A percentile compares a stretch with the other conserved stretches of the same genome.
phyloP scores from a whole-genome alignment of 2,888 invertebrate species.

The Smittia sp. region DNA sequence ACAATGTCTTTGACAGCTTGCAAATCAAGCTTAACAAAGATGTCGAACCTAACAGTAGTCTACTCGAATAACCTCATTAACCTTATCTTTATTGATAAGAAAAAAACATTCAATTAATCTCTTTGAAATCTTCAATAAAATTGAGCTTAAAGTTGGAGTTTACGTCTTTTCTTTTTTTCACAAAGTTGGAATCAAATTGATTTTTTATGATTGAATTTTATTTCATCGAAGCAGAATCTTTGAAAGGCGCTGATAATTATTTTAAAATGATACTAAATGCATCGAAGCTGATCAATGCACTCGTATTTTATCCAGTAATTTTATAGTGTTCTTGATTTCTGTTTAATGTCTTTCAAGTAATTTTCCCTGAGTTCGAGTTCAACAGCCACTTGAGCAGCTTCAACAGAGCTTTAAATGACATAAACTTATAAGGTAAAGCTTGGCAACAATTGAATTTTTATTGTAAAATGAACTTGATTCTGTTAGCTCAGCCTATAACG shows the following conservation, averaged over 20 bases:
- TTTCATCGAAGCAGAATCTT: not conserved
- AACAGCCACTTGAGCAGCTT: not conserved
- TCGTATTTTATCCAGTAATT: not conserved
- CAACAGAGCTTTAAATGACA: not conserved
- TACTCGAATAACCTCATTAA: no score
- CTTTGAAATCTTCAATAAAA: no score
- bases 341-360: not conserved
- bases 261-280: conserved; percentile 25
- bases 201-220: not conserved
- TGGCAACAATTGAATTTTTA: no score
- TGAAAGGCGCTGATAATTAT: conserved; percentile 15
- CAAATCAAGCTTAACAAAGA: no score
- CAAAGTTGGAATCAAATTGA: not conserved
- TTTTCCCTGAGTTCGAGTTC: not conserved
- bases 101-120: no score
- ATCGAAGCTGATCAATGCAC: not conserved
- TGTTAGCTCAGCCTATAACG: no score
- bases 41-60: no score
- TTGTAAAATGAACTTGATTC: no score
- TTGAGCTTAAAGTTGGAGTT: not conserved
- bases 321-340: not conserved
- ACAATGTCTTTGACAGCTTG: no score
- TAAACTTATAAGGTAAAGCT: no score
- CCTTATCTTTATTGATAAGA: no score
- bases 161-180: not conserved